These are phyloP conservation scores for Oconnorella tubifera DNA, from an alignment of 2,888 invertebrate genomes.

Conservation along the genomic window DNA sequence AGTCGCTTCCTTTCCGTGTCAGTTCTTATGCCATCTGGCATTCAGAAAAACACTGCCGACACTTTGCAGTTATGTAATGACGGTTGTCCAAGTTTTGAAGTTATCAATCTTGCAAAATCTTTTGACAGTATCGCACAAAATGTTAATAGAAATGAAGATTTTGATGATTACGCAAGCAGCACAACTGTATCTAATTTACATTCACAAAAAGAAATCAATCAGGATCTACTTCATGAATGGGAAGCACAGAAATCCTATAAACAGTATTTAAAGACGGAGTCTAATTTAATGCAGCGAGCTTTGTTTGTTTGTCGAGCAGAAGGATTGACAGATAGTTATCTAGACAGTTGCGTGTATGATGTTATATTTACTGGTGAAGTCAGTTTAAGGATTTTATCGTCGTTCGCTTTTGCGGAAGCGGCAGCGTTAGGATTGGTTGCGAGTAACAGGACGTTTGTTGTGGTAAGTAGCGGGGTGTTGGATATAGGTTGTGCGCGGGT, in stretches of 20 bases:
- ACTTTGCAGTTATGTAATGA: neutral
- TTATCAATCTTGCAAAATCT: neutral
- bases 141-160: no score
- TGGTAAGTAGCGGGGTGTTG: no score
- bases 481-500: no score
- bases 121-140: neutral
- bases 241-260: no score
- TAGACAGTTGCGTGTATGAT: slow-evolving; percentile 64
- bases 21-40: slow-evolving; percentile 58
- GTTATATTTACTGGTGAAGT: slow-evolving; percentile 59
- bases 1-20: slow-evolving; percentile 60
- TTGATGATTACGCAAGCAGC: no score
- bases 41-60: slow-evolving; percentile 43
- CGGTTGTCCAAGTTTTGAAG: neutral
- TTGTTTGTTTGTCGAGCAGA: slow-evolving; percentile 47
- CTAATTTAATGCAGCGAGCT: no score
- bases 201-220: no score
- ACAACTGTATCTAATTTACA: no score
- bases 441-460: no score
- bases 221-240: no score
- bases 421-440: no score
- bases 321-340: slow-evolving; percentile 59
- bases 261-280: no score
- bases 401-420: neutral
- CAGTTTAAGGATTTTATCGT: neutral